Percentiles rank a stretch among this genome's conserved stretches.
phyloP scores from a whole-genome alignment of 1,140 invertebrate species.

The Drosophila tristis region DNA sequence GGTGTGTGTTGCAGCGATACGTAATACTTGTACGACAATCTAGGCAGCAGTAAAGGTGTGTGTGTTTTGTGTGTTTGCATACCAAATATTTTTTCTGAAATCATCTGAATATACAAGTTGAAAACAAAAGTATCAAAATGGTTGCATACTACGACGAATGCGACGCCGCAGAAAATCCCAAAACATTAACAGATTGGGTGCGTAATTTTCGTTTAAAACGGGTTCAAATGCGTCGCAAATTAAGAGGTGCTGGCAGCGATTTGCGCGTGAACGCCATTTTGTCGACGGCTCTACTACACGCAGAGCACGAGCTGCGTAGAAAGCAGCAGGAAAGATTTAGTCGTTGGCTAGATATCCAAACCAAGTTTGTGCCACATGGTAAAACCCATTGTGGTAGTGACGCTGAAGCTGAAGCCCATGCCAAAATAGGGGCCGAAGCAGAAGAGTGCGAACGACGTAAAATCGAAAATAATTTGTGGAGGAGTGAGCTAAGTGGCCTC shows the following conservation, averaged over 20 bases:
- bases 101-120: slow-evolving; percentile 31
- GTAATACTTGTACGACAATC: slow-evolving; percentile 18
- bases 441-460: slow-evolving; percentile 65
- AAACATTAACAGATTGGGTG: slow-evolving; percentile 80
- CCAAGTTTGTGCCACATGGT: slow-evolving; percentile 65
- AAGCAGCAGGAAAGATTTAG: slow-evolving; percentile 81
- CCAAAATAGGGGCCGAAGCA: slow-evolving; percentile 38
- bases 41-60: slow-evolving; percentile 64
- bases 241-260: slow-evolving; percentile 64
- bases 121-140: slow-evolving; percentile 51
- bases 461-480: slow-evolving; percentile 78
- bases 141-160: slow-evolving; percentile 62
- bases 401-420: slow-evolving; percentile 16
- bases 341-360: slow-evolving; percentile 78
- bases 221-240: slow-evolving; percentile 81
- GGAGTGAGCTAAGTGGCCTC: slow-evolving; percentile 79
- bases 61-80: slow-evolving; percentile 67
- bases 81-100: slow-evolving; percentile 16
- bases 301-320: slow-evolving; percentile 77
- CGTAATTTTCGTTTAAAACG: slow-evolving; percentile 81
- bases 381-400: slow-evolving; percentile 67
- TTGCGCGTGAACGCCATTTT: slow-evolving; percentile 81
- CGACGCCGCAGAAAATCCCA: slow-evolving; percentile 56
- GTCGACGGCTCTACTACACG: slow-evolving; percentile 71
- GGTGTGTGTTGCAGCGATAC: slow-evolving; percentile 23